Evolutionary conservation across 2,113 vertebrate species (phyloP).

Genomic region (Illadopsis cleaveri): DNA sequence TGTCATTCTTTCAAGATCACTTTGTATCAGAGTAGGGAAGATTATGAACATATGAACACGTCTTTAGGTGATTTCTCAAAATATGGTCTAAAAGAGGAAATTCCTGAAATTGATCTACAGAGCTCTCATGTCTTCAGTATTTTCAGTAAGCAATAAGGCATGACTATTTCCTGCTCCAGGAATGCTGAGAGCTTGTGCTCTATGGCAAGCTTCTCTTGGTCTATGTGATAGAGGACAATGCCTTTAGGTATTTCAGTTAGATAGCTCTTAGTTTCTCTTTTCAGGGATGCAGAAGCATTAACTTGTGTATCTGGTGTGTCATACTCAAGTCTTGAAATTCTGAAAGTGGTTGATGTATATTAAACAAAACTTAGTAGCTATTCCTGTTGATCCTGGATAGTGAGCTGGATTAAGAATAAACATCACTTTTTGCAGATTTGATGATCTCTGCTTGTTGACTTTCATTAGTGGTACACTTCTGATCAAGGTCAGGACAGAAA

Average conservation of each 20-base stretch:
- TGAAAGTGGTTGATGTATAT: background rate
- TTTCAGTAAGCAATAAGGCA: background rate
- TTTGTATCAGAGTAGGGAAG: background rate
- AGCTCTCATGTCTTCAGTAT: background rate
- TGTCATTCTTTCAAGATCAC: background rate
- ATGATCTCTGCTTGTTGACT: background rate
- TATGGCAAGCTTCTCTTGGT: background rate
- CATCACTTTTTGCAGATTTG: background rate
- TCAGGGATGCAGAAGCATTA: background rate
- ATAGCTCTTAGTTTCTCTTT: background rate
- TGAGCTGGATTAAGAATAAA: background rate
- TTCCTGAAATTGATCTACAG: background rate
- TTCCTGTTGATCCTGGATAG: background rate
- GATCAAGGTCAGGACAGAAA: background rate
- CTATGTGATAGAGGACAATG: background rate
- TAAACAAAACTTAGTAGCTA: background rate
- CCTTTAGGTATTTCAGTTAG: background rate
- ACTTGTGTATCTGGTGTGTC: background rate
- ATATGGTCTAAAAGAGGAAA: background rate
- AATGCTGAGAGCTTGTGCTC: background rate
- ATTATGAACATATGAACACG: fast-evolving
- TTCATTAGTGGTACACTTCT: background rate
- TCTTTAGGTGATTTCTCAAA: background rate
- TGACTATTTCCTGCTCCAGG: background rate
- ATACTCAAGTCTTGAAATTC: background rate